phyloP scores from a whole-genome alignment of 2,113 vertebrate species.

The Pterocles burchelli region DNA sequence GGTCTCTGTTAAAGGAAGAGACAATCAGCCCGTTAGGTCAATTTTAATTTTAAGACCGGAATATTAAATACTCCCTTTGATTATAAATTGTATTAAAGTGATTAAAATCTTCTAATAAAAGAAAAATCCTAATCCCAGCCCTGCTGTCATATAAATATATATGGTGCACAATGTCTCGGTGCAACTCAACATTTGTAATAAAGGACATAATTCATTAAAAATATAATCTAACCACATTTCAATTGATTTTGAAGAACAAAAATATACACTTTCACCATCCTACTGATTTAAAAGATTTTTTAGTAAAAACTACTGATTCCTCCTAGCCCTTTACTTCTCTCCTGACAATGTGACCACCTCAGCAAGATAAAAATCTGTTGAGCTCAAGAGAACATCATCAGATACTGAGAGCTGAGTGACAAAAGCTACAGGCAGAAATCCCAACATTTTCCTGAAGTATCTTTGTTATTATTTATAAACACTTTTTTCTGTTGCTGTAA shows the following conservation, averaged over 20 bases:
- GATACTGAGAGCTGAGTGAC: constrained; percentile 3
- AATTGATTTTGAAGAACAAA: not conserved
- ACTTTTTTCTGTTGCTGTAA: constrained; percentile 65
- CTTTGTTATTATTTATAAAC: constrained; percentile 73
- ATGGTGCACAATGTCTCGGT: not conserved
- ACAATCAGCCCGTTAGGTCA: not conserved
- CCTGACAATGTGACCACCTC: not conserved
- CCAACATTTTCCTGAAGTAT: constrained; percentile 49
- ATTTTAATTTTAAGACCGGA: constrained; percentile 42
- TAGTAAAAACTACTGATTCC: not conserved
- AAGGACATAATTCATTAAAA: constrained; percentile 14
- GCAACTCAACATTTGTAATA: not conserved
- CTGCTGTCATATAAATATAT: not conserved
- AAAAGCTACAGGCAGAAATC: constrained; percentile 48
- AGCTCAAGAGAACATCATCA: not conserved
- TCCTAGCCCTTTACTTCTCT: not conserved
- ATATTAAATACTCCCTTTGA: constrained; percentile 38
- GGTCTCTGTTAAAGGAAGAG: not conserved
- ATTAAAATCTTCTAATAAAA: constrained; percentile 52
- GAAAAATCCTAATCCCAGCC: not conserved
- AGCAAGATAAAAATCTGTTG: not conserved
- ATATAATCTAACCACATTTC: not conserved
- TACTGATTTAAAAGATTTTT: not conserved
- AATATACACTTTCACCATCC: not conserved
- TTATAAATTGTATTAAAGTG: constrained; percentile 39